These are phyloP conservation scores for Chelon auratus DNA, from an alignment of 2,797 vertebrate species.

Conservation along the genomic window DNA sequence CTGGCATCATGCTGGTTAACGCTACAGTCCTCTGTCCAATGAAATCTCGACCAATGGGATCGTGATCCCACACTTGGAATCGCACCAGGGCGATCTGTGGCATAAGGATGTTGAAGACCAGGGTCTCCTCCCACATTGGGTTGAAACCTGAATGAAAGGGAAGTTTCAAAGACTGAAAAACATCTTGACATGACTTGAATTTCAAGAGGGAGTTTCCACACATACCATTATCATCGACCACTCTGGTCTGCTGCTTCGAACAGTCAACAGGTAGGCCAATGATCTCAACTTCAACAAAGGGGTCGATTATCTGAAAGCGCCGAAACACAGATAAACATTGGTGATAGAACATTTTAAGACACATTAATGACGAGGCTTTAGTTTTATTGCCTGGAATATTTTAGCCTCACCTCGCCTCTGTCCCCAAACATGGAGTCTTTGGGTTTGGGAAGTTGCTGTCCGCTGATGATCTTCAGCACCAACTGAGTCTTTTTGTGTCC, in stretches of 20 bases:
- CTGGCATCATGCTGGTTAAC: conserved; percentile 96
- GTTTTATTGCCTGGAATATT: background rate
- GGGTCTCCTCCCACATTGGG: conserved; percentile 97
- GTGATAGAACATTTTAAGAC: background rate
- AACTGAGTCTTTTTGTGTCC: conserved; percentile 93
- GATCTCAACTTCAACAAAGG: conserved; percentile 97
- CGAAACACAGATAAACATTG: conserved; percentile 19
- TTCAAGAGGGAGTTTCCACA: background rate
- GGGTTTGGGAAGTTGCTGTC: conserved; percentile 97
- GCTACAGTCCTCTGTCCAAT: conserved; percentile 96
- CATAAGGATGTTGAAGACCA: conserved; percentile 95
- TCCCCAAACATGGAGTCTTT: conserved; percentile 96
- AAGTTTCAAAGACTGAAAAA: background rate
- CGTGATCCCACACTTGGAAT: conserved; percentile 97
- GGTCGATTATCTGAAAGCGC: conserved; percentile 93
- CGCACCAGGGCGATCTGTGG: conserved; percentile 92
- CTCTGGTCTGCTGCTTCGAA: conserved; percentile 93
- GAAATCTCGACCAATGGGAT: conserved; percentile 95
- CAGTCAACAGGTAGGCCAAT: conserved; percentile 93
- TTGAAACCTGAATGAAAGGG: conserved; percentile 88
- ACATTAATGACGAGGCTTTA: background rate
- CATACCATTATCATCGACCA: conserved; percentile 96
- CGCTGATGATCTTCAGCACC: conserved; percentile 94
- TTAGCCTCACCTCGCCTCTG: conserved; percentile 90
- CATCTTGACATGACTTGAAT: background rate